A percentile compares a stretch with the other conserved stretches of the same genome.
phyloP scores from a whole-genome alignment of 2,113 vertebrate species.

The Lepus americanus region DNA sequence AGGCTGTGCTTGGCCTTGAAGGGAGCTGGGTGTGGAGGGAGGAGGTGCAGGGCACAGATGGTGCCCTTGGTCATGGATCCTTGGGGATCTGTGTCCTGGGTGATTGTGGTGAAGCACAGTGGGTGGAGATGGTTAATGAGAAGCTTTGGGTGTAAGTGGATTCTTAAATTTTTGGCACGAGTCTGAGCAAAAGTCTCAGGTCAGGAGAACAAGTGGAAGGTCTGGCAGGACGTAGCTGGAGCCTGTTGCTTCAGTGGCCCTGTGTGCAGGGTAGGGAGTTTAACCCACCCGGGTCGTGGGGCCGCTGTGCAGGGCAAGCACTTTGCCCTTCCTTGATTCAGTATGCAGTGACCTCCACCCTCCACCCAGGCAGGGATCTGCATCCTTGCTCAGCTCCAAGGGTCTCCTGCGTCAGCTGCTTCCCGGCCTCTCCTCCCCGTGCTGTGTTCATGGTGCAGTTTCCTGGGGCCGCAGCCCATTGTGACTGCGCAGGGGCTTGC shows the following conservation, averaged over 20 bases:
- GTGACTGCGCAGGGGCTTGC: not conserved
- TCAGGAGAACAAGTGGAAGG: not conserved
- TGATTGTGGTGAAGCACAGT: not conserved
- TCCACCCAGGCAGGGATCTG: not conserved
- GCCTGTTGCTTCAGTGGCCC: not conserved
- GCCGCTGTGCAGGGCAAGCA: not conserved
- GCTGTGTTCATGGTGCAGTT: not conserved
- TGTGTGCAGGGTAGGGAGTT: not conserved
- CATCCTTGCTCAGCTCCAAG: not conserved
- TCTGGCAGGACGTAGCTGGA: not conserved
- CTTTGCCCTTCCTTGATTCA: not conserved
- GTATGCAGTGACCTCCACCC: not conserved
- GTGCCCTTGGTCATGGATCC: not conserved
- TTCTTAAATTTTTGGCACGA: not conserved
- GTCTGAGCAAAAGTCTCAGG: not conserved
- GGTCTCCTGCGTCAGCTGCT: not conserved
- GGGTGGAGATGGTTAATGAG: not conserved
- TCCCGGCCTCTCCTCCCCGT: not conserved
- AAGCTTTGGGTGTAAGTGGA: conserved; percentile 4
- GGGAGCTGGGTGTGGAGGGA: not conserved
- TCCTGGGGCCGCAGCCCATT: not conserved
- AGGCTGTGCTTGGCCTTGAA: not conserved
- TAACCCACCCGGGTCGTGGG: not conserved
- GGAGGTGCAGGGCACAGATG: not conserved
- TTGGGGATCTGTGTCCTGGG: not conserved